These are phyloP conservation scores for Volucella zonaria DNA, from an alignment of 2,888 invertebrate species.

Conservation along the genomic window DNA sequence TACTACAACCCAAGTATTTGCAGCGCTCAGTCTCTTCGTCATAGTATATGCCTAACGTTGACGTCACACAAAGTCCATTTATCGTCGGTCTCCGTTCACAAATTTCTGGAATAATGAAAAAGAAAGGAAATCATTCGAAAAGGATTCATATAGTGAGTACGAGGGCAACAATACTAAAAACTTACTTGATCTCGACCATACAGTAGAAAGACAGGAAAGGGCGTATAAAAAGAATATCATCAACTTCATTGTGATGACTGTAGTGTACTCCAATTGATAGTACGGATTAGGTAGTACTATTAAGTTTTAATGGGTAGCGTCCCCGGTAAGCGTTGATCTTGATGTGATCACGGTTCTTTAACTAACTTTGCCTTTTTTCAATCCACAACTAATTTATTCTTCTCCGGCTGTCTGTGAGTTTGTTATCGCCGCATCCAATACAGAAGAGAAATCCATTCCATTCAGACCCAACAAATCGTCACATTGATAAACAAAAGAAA, in stretches of 20 bases:
- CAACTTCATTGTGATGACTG: constrained; percentile 62
- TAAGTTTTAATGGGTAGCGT: not conserved
- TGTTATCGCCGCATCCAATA: constrained; percentile 62
- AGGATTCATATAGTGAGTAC: too few species aligned
- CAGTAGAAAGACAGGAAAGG: constrained; percentile 61
- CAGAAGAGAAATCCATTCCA: constrained; percentile 59
- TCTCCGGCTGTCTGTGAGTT: constrained; percentile 48
- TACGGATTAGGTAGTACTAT: not conserved
- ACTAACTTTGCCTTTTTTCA: constrained; percentile 64
- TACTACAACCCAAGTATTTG: constrained; percentile 79
- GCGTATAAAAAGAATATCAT: constrained; percentile 72
- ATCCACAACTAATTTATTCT: constrained; percentile 66
- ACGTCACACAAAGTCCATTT: constrained; percentile 78
- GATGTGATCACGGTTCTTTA: constrained; percentile 59
- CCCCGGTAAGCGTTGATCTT: constrained; percentile 50
- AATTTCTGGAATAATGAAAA: constrained; percentile 74
- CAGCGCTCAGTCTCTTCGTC: constrained; percentile 80
- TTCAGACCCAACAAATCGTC: constrained; percentile 42
- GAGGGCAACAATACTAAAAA: constrained; percentile 45
- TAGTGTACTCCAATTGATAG: constrained; percentile 45
- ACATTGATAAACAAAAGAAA: constrained; percentile 60
- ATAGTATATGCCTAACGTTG: constrained; percentile 79
- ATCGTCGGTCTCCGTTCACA: constrained; percentile 79
- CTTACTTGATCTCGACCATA: constrained; percentile 70
- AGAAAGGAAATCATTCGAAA: too few species aligned